phyloP scores from a whole-genome alignment of 2,797 vertebrate genomes.

The Tenualosa ilisha region DNA sequence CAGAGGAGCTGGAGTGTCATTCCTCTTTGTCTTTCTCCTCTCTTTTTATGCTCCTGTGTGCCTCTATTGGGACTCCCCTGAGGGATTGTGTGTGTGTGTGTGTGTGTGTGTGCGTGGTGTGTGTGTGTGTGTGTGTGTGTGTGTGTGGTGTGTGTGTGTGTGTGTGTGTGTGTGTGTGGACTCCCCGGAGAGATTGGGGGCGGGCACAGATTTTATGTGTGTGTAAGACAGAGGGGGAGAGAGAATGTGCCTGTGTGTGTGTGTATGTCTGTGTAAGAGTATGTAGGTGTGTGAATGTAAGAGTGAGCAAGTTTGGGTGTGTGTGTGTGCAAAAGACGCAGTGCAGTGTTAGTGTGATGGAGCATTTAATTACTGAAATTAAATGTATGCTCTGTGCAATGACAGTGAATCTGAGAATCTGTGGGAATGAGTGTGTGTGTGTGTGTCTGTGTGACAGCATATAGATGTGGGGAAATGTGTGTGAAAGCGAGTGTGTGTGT shows the following conservation, averaged over 20 bases:
- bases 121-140: not conserved
- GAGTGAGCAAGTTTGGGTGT: not conserved
- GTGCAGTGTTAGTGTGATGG: too few species aligned
- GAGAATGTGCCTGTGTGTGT: not conserved
- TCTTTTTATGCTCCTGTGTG: not conserved
- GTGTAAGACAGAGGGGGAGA: not conserved
- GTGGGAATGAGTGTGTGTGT: too few species aligned
- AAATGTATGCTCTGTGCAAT: too few species aligned
- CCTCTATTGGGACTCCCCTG: not conserved
- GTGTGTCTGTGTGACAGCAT: not conserved
- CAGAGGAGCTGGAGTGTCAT: not conserved
- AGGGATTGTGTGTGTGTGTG: not conserved
- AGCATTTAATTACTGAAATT: too few species aligned
- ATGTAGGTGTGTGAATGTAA: too few species aligned
- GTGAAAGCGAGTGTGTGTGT: not conserved
- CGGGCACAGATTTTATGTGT: too few species aligned
- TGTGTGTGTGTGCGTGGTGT: not conserved
- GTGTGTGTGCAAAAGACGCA: too few species aligned
- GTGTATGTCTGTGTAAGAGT: too few species aligned
- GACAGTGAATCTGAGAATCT: too few species aligned
- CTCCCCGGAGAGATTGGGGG: too few species aligned
- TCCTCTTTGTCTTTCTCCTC: not conserved
- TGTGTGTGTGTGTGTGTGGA: too few species aligned
- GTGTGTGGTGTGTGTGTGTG: not conserved
- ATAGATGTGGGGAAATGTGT: not conserved